Percentiles rank a stretch among this genome's conserved stretches.
Conservation (phyloP, 2,113 vertebrate genomes). For the Hystrix brachyura region DNA sequence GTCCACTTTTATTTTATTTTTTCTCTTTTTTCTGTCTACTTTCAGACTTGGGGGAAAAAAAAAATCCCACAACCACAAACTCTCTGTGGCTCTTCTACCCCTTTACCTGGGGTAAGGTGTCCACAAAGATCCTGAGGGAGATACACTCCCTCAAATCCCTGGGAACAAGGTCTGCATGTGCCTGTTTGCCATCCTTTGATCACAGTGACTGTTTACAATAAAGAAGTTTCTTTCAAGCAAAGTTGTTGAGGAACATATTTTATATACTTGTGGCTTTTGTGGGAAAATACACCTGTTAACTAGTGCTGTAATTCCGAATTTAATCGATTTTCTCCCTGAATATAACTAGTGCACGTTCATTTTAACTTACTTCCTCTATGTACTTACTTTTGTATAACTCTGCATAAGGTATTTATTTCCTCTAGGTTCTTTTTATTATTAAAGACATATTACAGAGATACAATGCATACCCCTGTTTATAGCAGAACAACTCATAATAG, state of each 20-base stretch:
- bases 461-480: not conserved
- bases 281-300: not conserved
- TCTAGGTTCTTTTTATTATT: not conserved
- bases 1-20: too few species aligned
- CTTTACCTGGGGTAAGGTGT: not conserved
- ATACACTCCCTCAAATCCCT: rapidly evolving
- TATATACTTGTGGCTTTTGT: not conserved
- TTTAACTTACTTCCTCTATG: not conserved
- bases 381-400: not conserved
- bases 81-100: not conserved
- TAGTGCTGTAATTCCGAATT: not conserved
- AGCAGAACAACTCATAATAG: not conserved
- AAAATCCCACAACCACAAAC: not conserved
- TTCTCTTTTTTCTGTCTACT: not conserved
- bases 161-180: not conserved
- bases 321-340: not conserved
- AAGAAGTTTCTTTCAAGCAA: not conserved
- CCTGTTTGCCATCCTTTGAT: not conserved
- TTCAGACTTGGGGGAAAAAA: not conserved
- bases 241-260: not conserved
- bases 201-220: not conserved
- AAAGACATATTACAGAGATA: not conserved
- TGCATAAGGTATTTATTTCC: not conserved
- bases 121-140: not conserved
- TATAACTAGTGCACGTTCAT: not conserved